phyloP scores from a whole-genome alignment of 2,113 vertebrate species.

The Chionodraco myersi region DNA sequence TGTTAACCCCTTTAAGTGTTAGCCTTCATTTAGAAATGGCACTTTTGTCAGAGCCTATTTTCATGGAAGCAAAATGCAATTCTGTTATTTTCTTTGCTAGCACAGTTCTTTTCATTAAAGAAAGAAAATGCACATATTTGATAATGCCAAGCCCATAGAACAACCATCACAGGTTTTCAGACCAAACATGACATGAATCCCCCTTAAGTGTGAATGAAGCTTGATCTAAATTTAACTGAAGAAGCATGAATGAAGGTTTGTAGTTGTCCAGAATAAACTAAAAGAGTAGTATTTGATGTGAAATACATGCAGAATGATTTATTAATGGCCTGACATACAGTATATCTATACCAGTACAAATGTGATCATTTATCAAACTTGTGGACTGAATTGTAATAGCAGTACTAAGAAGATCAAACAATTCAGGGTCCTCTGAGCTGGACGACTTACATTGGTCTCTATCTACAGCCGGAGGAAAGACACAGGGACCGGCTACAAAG shows the following conservation, averaged over 20 bases:
- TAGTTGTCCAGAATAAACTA: neutral
- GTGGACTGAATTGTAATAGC: constrained; percentile 1
- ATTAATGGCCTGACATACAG: neutral
- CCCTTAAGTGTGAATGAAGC: neutral
- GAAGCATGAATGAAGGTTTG: neutral
- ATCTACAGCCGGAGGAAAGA: no score
- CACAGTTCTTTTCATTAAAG: neutral
- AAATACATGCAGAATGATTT: neutral
- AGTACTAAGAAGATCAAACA: neutral
- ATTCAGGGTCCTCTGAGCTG: neutral
- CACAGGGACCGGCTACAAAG: no score
- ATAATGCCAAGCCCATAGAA: neutral
- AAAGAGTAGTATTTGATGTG: neutral
- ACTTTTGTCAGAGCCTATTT: neutral
- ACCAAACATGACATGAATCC: neutral
- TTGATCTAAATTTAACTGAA: constrained; percentile 4
- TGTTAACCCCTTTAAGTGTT: neutral
- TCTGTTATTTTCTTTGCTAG: neutral
- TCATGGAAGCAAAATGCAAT: neutral
- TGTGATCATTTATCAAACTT: neutral
- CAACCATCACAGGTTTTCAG: neutral
- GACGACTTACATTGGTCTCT: no score
- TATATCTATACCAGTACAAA: neutral
- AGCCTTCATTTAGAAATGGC: neutral
- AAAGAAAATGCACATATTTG: neutral